Evolutionary conservation across 2,113 vertebrate species (phyloP).

Genomic region (Neodon shergylaensis): DNA sequence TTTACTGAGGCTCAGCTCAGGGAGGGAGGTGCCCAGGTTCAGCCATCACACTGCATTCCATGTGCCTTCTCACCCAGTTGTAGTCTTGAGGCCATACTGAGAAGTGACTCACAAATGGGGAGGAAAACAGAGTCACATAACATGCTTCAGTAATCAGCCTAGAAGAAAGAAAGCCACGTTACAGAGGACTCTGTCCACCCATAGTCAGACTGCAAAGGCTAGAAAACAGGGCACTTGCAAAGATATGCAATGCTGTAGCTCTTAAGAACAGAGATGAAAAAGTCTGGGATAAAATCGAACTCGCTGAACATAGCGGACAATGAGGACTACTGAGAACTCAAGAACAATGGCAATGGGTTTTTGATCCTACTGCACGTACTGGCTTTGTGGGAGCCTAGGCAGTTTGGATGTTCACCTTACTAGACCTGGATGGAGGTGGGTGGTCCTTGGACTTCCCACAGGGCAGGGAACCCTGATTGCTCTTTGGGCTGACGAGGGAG

Average conservation of each 20-base stretch:
- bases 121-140: background rate
- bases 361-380: no score
- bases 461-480: no score
- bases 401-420: no score
- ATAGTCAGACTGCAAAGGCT: background rate
- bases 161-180: background rate
- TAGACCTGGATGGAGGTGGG: no score
- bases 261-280: background rate
- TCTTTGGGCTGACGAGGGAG: no score
- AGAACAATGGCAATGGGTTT: no score
- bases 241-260: background rate
- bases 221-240: background rate
- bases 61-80: background rate
- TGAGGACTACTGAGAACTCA: no score
- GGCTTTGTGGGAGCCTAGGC: no score
- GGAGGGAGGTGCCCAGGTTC: background rate
- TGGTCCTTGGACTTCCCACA: no score
- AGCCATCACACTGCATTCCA: background rate
- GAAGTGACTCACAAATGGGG: background rate
- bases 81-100: background rate
- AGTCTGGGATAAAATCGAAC: no score
- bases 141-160: background rate
- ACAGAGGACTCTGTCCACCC: background rate
- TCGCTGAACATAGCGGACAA: no score
- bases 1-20: background rate